Conservation (phyloP, 2,113 vertebrate genomes). For the Lethenteron camtschaticum region DNA sequence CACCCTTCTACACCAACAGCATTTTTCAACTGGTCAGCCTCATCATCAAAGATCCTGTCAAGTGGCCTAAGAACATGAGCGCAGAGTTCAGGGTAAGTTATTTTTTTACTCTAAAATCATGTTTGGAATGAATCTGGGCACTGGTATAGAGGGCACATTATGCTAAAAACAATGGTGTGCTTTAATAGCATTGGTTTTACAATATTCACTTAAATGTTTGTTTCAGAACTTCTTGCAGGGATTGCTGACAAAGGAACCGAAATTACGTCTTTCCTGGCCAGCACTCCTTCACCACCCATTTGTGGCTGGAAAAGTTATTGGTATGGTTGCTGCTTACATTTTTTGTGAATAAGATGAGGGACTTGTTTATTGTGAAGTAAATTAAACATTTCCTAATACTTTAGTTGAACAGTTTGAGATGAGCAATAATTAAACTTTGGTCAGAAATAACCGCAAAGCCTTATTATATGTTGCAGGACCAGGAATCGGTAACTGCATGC, state of each 20-base stretch:
- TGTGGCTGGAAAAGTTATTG: conserved; percentile 48
- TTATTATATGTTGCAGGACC: too few relatives aligned
- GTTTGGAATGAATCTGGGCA: background rate
- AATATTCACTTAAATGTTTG: background rate
- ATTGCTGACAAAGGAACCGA: conserved; percentile 63
- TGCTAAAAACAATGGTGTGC: background rate
- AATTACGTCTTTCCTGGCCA: conserved; percentile 62
- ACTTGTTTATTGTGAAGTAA: too few relatives aligned
- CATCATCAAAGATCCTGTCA: conserved; percentile 52
- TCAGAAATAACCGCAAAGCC: too few relatives aligned
- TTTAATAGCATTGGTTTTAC: background rate
- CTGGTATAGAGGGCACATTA: background rate
- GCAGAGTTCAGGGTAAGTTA: conserved; percentile 41
- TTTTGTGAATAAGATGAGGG: too few relatives aligned
- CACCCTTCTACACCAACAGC: conserved; percentile 80
- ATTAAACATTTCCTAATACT: too few relatives aligned
- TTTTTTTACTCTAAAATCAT: background rate
- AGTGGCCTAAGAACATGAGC: conserved; percentile 56
- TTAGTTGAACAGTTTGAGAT: too few relatives aligned
- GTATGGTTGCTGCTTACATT: conserved; percentile 17
- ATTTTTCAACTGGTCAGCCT: conserved; percentile 76
- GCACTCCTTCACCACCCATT: conserved; percentile 65
- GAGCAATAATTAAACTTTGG: too few relatives aligned
- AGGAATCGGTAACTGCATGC: too few relatives aligned
- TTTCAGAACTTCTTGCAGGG: conserved; percentile 68